Base-by-base conservation (phyloP, 2,888 invertebrate genomes). In the Perdita meconis region DNA sequence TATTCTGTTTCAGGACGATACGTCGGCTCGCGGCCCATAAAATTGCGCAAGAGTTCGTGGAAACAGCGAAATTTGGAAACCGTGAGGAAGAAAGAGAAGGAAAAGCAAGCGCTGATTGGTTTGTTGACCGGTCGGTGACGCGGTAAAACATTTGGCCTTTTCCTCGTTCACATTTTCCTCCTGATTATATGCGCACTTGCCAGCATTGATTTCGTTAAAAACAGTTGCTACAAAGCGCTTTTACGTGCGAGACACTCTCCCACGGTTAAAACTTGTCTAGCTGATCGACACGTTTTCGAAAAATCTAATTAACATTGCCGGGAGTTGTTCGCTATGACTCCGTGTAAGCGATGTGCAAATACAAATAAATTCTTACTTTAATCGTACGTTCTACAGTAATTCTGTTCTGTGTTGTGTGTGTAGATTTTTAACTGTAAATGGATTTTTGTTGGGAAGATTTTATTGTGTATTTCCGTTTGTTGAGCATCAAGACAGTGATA, bases 1-100 rank as follows among this genome's bases (percentile, higher is more conserved):
- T 60, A 68, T 80, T 79, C 57, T 80, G 83, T 60, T 94, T 53
- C 92, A 97, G 98, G 99, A 19, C 96, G 98, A 72, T 99, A 99
- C 92, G 99, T 99, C 0, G 99, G 99, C 72, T 99, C 99, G 90
- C 95, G 99, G 44, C 99, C 99, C 0, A 99, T 99, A 80, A 99
- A 99, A 92, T 93, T 99, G 68, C 94, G 99, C 24, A 99, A 99
- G 93, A 99, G 99, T 90, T 96, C 96, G 0, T 99, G 99, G 99
- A 97, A 96, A 88, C 97, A 97, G 85, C 94, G 99, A 76, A 97
- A 98, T 88, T 94, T 99, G 12, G 99, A 99, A 84, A 95, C 97
- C 0, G 99, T 99, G 0, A 95, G 97, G 82, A 98, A 98, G 93
- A 99, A 99, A 92, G 98, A 98, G 91, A 98, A 97, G 88, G 98